Evolutionary conservation across 1,140 invertebrate species (phyloP).

Genomic region (Gyrodactylus salaris): DNA sequence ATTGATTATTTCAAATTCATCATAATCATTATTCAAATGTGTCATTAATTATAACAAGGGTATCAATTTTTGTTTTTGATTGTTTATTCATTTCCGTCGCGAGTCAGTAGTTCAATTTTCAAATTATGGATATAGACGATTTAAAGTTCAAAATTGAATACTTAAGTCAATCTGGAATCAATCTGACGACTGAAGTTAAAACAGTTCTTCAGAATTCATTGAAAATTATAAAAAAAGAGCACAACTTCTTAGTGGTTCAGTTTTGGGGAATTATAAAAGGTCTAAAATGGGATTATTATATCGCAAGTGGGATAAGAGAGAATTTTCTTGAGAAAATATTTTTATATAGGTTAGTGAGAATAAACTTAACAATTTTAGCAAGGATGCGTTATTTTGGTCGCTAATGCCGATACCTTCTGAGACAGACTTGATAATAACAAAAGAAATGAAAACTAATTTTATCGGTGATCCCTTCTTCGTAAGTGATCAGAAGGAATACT

Average conservation of each 20-base stretch:
- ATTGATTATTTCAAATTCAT: not conserved
- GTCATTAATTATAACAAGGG: not conserved
- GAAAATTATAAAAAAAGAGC: constrained; percentile 17
- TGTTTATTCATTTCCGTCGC: not conserved
- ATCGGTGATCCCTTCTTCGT: not conserved
- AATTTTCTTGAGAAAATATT: constrained; percentile 17
- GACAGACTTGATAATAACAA: not conserved
- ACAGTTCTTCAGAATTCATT: constrained; percentile 19
- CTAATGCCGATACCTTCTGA: not conserved
- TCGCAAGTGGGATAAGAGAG: constrained; percentile 19
- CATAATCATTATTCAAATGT: not conserved
- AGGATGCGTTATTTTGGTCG: not conserved
- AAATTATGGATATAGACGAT: not conserved
- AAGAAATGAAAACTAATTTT: not conserved
- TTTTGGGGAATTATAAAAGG: constrained; percentile 22
- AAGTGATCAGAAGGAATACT: not conserved
- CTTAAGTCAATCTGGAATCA: constrained; percentile 16
- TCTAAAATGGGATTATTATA: constrained; percentile 19
- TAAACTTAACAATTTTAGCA: constrained; percentile 7
- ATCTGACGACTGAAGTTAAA: constrained; percentile 18
- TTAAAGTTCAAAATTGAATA: constrained; percentile 13
- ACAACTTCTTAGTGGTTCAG: constrained; percentile 19
- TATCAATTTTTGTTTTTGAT: not conserved
- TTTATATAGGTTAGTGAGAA: constrained; percentile 17
- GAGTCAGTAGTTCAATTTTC: not conserved